Evolutionary conservation across 2,113 vertebrate genomes (phyloP).

Genomic region (Arvicanthis niloticus): DNA sequence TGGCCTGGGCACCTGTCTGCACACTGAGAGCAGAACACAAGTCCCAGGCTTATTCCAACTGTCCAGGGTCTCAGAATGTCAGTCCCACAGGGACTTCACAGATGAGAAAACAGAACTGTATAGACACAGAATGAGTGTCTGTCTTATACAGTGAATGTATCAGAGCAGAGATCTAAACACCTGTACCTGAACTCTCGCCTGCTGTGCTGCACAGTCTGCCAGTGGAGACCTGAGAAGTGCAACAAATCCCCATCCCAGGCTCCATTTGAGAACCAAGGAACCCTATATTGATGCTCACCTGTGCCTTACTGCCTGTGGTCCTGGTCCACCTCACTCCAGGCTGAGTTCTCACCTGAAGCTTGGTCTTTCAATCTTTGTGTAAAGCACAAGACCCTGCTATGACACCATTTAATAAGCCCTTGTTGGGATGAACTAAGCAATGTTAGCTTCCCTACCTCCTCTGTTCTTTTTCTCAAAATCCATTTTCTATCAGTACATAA

Average conservation of each 20-base stretch:
- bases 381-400: background rate
- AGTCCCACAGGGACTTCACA: background rate
- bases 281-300: background rate
- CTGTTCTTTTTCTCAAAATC: background rate
- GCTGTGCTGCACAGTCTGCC: background rate
- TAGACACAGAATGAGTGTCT: background rate
- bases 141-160: background rate
- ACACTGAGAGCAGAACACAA: background rate
- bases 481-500: background rate
- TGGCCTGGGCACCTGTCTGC: background rate
- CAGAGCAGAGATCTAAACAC: background rate
- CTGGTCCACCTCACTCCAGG: background rate
- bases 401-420: background rate
- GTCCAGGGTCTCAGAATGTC: background rate
- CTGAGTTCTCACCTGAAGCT: background rate
- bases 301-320: background rate
- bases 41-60: background rate
- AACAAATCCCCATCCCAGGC: background rate
- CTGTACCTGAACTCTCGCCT: background rate
- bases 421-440: background rate
- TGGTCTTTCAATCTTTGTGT: background rate
- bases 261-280: background rate
- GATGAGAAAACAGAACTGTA: background rate
- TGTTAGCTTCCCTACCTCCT: background rate
- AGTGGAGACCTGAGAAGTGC: background rate